A percentile compares a stretch with the other conserved stretches of the same genome.
Conservation (phyloP, 2,888 invertebrate genomes). For the Tinea pellionella region DNA sequence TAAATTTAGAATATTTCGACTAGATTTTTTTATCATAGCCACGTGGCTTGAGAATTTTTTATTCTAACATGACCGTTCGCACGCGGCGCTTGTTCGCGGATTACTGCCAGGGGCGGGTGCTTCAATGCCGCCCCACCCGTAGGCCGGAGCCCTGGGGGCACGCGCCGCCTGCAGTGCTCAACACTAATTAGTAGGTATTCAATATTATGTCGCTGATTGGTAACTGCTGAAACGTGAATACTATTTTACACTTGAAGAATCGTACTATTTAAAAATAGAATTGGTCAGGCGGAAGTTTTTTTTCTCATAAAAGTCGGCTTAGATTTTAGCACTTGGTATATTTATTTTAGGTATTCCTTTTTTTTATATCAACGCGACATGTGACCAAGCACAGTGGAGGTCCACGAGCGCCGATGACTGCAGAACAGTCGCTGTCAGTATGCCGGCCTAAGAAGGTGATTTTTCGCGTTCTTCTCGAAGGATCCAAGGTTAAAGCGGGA, state of each 20-base stretch:
- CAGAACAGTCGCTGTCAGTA: too few species aligned
- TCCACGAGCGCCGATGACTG: too few species aligned
- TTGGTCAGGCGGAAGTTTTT: too few species aligned
- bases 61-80: not conserved
- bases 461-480: too few species aligned
- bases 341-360: too few species aligned
- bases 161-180: slow-evolving; percentile 41
- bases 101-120: slow-evolving; percentile 14
- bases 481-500: too few species aligned
- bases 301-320: too few species aligned
- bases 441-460: too few species aligned
- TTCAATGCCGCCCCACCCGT: slow-evolving; percentile 11
- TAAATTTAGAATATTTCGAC: not conserved
- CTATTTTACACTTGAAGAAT: slow-evolving; percentile 16
- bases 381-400: too few species aligned
- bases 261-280: too few species aligned
- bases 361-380: too few species aligned
- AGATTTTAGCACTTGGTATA: too few species aligned
- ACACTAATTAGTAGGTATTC: slow-evolving; percentile 43
- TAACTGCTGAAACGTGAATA: slow-evolving; percentile 43
- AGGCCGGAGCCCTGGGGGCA: slow-evolving; percentile 1
- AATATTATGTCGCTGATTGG: slow-evolving; percentile 43
- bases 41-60: not conserved
- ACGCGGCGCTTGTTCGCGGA: slow-evolving; percentile 4
- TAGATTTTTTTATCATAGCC: not conserved